phyloP scores from a whole-genome alignment of 92 coral and sea anemone genomes.

The Bergia sp. region DNA sequence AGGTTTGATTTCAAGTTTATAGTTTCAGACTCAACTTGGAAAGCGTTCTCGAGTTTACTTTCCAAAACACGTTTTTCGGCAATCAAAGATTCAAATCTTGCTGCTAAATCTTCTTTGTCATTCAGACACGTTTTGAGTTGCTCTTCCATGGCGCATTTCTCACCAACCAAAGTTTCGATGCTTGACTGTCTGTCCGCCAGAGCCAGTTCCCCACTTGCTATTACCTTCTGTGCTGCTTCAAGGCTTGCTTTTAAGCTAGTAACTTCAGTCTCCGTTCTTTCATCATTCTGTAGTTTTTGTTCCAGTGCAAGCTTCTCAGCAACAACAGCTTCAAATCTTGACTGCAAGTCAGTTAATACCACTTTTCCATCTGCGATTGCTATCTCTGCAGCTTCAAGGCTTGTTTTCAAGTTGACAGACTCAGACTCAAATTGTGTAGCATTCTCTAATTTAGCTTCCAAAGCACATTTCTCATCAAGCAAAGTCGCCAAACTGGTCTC shows the following conservation, averaged over 20 bases:
- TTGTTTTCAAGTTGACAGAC: not conserved
- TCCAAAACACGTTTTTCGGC: not conserved
- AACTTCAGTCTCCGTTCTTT: not conserved
- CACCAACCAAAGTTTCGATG: not conserved
- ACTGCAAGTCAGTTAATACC: not conserved
- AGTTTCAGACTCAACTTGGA: not conserved
- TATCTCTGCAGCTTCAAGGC: constrained; percentile 17
- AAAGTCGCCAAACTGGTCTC: not conserved
- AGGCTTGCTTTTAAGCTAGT: not conserved
- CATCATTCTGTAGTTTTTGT: not conserved
- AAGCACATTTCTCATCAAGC: not conserved
- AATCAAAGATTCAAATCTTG: not conserved
- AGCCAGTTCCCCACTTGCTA: not conserved
- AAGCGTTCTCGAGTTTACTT: not conserved
- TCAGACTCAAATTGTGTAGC: not conserved
- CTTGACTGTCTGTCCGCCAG: not conserved
- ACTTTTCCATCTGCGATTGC: not conserved
- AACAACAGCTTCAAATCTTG: not conserved
- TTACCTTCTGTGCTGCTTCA: not conserved
- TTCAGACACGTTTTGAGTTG: not conserved
- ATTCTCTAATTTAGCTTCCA: not conserved
- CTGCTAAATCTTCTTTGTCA: not conserved
- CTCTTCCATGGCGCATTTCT: constrained; percentile 16
- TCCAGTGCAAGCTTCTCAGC: not conserved
- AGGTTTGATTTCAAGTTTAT: constrained; percentile 2